Conservation (phyloP, 2,797 vertebrate species). For the Darevskia mixta region DNA sequence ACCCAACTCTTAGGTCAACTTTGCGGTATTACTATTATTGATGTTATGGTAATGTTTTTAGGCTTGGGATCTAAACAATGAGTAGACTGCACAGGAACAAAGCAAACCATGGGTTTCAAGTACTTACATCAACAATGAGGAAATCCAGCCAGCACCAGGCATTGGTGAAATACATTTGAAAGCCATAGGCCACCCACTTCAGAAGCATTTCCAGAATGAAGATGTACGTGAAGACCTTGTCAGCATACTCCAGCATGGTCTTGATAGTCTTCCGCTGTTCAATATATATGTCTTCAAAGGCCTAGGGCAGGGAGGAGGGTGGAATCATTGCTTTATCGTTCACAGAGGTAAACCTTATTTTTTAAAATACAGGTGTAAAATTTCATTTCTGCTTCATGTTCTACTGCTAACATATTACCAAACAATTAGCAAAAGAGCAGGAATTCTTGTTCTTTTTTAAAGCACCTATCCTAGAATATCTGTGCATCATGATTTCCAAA, state of each 20-base stretch:
- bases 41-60: not conserved
- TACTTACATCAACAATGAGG: constrained; percentile 95
- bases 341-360: not conserved
- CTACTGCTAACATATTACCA: not conserved
- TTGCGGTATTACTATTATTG: not conserved
- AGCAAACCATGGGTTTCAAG: constrained; percentile 28
- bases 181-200: constrained; percentile 98
- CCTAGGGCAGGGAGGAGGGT: constrained; percentile 75
- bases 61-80: not conserved
- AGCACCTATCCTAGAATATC: not conserved
- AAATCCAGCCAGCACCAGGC: constrained; percentile 99
- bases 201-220: constrained; percentile 99
- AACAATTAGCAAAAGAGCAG: not conserved
- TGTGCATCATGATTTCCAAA: not conserved
- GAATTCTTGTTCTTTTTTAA: not conserved
- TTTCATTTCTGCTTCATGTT: not conserved
- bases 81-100: not conserved
- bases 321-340: constrained; percentile 18
- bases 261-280: constrained; percentile 91
- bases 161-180: constrained; percentile 97
- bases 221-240: constrained; percentile 97
- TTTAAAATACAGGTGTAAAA: constrained; percentile 20
- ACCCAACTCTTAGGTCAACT: not conserved
- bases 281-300: constrained; percentile 96
- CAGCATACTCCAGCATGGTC: constrained; percentile 91